These are phyloP conservation scores for Metridium senile DNA, from an alignment of 92 coral and sea anemone species.

Conservation along the genomic window DNA sequence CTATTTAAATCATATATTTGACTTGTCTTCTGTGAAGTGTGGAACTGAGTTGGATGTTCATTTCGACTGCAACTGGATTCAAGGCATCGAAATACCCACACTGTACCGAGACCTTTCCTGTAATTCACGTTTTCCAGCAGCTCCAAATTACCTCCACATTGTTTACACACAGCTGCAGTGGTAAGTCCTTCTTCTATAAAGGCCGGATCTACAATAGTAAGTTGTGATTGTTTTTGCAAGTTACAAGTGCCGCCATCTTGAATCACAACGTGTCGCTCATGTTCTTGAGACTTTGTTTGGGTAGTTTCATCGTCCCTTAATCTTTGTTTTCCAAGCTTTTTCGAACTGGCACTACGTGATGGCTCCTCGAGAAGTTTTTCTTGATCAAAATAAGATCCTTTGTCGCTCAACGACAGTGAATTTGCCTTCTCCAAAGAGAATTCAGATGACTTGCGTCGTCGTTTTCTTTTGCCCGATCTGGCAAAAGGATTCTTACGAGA, in stretches of 20 bases:
- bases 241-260: no score
- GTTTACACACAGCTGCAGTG: background rate
- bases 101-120: constrained; percentile 37
- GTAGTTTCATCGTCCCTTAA: background rate
- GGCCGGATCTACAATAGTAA: background rate
- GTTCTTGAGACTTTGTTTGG: background rate
- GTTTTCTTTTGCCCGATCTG: background rate
- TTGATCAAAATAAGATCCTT: background rate
- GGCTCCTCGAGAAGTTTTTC: background rate
- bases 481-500: no score
- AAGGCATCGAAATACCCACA: constrained; percentile 39
- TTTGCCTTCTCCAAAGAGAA: background rate
- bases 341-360: background rate
- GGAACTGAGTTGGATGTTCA: constrained; percentile 34
- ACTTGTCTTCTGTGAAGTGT: constrained; percentile 37
- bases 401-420: background rate
- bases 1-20: constrained; percentile 46
- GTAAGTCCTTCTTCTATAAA: background rate
- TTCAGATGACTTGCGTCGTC: background rate
- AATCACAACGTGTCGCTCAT: background rate
- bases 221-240: background rate
- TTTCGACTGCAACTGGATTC: constrained; percentile 22
- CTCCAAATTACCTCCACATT: constrained; percentile 28
- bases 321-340: background rate
- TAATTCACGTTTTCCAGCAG: constrained; percentile 16